Evolutionary conservation across 2,888 invertebrate species (phyloP), one percentile per base, ranked within the genome.

Genomic region (Beris chalybata): DNA sequence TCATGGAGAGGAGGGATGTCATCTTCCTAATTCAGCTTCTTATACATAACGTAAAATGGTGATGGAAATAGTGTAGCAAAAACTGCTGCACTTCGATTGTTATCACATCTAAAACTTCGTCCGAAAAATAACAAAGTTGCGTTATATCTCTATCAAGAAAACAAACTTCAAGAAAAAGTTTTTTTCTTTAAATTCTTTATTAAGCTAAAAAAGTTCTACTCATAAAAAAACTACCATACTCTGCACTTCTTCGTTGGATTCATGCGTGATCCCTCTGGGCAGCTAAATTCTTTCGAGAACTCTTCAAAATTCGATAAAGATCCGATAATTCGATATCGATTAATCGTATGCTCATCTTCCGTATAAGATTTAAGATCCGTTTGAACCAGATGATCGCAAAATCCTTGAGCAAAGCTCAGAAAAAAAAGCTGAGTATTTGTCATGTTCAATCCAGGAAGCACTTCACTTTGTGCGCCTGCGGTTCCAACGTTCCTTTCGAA

Each of bases 371-470:
- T 12, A 13, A 31, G 11, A 6, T 7, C 44, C 22, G 54, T 31
- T 32, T 38, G 54, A 6, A 22, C 45, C 11, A 31, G 32, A 2
- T 31, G 30, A 22, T 55, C 38, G 44, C 64, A 64, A n/a, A 11
- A 54, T n/a, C 53, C 31, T 31, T 64, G 64, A 45, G 64, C 64
- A 22, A 45, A 64, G 30, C 55, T 64, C 29, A 64, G 29, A 30
- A 64, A 64, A 47, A 64, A 64, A 6, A 64, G 47, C 29, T 64
- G 64, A 12, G 9, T 53, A 31, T 53, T 54, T 22, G 64, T 64
- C 30, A 54, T 15, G 15, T 64, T 64, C 11, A 64, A 29, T 4
- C 44, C 30, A 2, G 54, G 45, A 9, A 54, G 29, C 9, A 45
- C 54, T 54, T 64, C 64, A 45, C 29, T 5, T n/a, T 9, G 38